Conservation (phyloP, 2,888 invertebrate genomes). For the Dryobota labecula region DNA sequence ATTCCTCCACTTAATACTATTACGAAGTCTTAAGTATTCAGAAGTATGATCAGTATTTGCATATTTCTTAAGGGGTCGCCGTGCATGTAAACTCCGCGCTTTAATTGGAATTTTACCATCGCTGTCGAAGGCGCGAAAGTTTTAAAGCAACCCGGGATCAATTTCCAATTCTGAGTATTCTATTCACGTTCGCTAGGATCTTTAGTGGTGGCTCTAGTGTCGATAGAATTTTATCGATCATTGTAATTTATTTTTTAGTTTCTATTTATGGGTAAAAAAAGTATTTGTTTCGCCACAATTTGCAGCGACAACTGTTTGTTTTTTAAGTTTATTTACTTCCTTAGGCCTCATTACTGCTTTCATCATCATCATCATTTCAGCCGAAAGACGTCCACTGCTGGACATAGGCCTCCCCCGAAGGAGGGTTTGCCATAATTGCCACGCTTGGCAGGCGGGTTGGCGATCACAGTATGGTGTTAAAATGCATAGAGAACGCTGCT, state of each 20-base stretch:
- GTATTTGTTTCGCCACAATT: neutral
- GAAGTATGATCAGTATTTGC: conserved; percentile 67
- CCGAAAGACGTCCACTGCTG: no score
- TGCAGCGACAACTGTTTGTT: neutral
- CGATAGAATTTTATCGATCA: conserved; percentile 49
- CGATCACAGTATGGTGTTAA: no score
- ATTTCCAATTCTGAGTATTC: conserved; percentile 86
- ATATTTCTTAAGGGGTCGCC: conserved; percentile 68
- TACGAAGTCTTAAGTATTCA: conserved; percentile 61
- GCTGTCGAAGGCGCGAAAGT: conserved; percentile 71
- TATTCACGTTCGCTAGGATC: conserved; percentile 71
- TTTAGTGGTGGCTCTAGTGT: conserved; percentile 60
- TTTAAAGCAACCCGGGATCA: conserved; percentile 77
- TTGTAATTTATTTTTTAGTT: neutral
- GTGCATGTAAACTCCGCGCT: conserved; percentile 77
- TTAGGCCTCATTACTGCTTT: neutral
- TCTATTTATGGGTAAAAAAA: neutral
- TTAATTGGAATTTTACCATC: conserved; percentile 84
- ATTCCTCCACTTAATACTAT: conserved; percentile 66
- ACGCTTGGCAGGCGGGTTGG: no score
- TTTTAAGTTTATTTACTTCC: neutral
- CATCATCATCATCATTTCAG: no score
- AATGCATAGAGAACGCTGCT: no score
- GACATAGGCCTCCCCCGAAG: no score
- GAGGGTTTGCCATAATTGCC: no score